phyloP scores from a whole-genome alignment of 1,140 invertebrate species.

The Chironomus tepperi region DNA sequence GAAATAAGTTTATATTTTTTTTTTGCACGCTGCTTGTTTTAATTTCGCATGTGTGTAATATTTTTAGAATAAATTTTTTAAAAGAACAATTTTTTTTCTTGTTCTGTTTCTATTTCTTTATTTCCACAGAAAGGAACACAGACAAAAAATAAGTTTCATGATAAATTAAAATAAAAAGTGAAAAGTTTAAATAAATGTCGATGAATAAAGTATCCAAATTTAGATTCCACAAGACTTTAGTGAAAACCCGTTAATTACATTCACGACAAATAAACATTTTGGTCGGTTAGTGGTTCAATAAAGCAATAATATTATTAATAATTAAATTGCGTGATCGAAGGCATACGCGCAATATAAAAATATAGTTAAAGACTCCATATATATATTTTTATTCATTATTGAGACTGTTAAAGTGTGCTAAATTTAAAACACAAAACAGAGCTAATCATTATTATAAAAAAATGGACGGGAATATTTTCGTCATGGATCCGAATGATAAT shows the following conservation, averaged over 20 bases:
- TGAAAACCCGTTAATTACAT: background rate
- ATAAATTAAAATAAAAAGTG: background rate
- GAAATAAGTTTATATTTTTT: too few species aligned
- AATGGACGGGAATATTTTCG: background rate
- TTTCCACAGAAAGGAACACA: too few species aligned
- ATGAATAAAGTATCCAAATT: background rate
- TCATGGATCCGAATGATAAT: background rate
- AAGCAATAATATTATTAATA: slow-evolving; percentile 1
- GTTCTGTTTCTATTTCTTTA: too few species aligned
- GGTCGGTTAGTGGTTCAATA: background rate
- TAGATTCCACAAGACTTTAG: background rate
- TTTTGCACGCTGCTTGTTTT: slow-evolving; percentile 6
- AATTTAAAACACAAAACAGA: background rate
- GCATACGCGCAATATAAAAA: background rate
- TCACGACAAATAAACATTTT: too few species aligned
- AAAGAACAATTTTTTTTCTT: background rate
- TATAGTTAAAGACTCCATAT: background rate
- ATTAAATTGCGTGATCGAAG: background rate
- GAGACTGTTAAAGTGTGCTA: background rate
- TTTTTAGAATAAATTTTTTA: background rate
- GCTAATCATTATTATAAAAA: background rate
- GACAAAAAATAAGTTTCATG: too few species aligned
- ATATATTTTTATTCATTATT: background rate
- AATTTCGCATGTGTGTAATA: background rate
- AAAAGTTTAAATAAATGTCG: background rate